phyloP scores from a whole-genome alignment of 2,113 vertebrate species.

The Solenodon paradoxus region DNA sequence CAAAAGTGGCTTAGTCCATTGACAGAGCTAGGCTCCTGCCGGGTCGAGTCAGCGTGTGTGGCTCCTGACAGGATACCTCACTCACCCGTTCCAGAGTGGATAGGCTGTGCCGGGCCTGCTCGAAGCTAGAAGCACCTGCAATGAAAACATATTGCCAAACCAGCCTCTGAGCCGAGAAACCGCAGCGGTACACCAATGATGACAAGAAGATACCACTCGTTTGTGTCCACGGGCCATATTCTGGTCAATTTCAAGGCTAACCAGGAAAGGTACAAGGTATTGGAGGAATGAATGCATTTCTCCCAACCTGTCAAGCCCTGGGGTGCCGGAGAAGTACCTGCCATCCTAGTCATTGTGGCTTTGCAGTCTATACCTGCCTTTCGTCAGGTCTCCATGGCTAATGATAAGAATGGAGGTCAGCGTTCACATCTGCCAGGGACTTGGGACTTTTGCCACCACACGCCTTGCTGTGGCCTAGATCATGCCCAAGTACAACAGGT shows the following conservation, averaged over 20 bases:
- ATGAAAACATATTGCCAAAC: background rate
- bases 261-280: background rate
- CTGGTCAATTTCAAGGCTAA: background rate
- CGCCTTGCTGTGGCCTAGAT: background rate
- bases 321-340: background rate
- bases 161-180: background rate
- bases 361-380: background rate
- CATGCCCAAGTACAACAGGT: background rate
- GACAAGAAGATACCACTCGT: background rate
- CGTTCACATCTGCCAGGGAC: background rate
- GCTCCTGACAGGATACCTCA: too few relatives aligned
- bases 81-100: too few relatives aligned
- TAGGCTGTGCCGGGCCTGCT: background rate
- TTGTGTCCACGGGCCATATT: background rate
- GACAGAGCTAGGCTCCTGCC: slow-evolving; percentile 1
- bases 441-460: background rate
- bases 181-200: background rate
- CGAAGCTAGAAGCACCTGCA: background rate
- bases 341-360: background rate
- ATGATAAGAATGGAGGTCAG: background rate
- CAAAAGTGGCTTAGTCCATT: slow-evolving; percentile 78
- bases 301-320: background rate
- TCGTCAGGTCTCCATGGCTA: background rate
- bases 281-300: background rate
- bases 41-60: background rate